These are phyloP conservation scores for Patella depressa DNA, from an alignment of 2,888 invertebrate genomes.

Conservation along the genomic window DNA sequence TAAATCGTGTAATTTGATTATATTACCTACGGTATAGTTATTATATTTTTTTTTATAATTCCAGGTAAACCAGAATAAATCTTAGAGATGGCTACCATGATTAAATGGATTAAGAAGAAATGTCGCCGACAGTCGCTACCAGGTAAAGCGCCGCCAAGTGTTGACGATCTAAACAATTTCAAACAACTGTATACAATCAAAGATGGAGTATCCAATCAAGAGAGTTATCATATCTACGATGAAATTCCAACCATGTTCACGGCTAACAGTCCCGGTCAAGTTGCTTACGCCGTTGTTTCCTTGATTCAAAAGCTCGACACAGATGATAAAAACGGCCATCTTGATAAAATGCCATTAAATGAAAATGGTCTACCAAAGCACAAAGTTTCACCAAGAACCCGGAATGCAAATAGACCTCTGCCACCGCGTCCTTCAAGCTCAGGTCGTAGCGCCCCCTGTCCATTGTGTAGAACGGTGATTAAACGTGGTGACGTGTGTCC, in stretches of 20 bases:
- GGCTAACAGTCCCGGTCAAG: neutral
- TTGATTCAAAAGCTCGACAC: neutral
- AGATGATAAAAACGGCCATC: neutral
- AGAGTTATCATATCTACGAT: neutral
- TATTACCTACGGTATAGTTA: too few relatives aligned
- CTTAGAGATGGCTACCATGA: neutral
- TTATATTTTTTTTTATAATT: too few relatives aligned
- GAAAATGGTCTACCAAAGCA: neutral
- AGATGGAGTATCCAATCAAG: neutral
- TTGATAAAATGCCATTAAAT: neutral
- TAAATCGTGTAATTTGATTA: too few relatives aligned
- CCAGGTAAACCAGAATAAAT: too few relatives aligned
- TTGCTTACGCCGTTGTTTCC: neutral
- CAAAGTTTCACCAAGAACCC: neutral
- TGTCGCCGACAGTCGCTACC: neutral
- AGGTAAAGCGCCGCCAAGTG: neutral
- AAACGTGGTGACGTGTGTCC: neutral
- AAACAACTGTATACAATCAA: neutral
- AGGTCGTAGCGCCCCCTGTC: neutral
- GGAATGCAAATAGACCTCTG: neutral
- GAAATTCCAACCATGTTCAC: neutral
- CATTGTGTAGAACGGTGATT: neutral
- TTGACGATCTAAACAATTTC: neutral
- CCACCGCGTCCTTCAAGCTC: neutral
- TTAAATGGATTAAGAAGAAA: conserved; percentile 4